Evolutionary conservation across 1,140 invertebrate species (phyloP), one percentile per base, ranked within the genome.

Genomic region (Lamellibrachia luymesi): DNA sequence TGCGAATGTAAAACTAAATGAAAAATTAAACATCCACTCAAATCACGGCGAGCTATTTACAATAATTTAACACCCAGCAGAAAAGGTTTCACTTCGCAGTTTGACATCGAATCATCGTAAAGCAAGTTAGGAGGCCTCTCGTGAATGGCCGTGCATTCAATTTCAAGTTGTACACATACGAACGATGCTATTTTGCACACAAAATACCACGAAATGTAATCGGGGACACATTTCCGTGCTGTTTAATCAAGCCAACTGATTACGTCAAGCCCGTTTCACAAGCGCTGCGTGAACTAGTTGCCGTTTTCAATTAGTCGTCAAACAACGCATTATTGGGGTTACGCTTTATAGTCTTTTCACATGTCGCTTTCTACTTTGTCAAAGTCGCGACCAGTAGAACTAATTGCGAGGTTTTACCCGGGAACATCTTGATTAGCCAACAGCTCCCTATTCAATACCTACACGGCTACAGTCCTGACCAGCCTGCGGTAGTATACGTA

Each of bases 151-250:
- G 64, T 80, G 64, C 64, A 17, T 80, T 80, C 64, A 80, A 80
- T 80, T 80, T 80, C 64, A 80, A 80, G 64, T 80, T 80, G 64
- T 80, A 80, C 64, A 80, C 64, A 80, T 80, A 80, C 64, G 25
- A 80, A 80, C 64, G 64, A 80, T 80, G 64, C 64, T 80, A 80
- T 80, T 80, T 80, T 80, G 64, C 64, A 80, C 64, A 80, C 64
- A 80, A 80, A 80, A 80, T 17, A 80, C 64, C 64, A 80, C 64
- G 64, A 80, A 80, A 80, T 80, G 64, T 80, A 80, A 80, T 80
- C 64, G 64, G 64, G 64, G 64, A 80, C 64, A 22, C 64, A 80
- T 80, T 80, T 80, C 13, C 64, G 64, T 80, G 64, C 64, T 22
- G 64, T 80, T 80, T 80, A 80, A 80, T 80, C 64, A 80, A 80